Evolutionary conservation across 1,140 invertebrate species (phyloP), one percentile per base, ranked within the genome.

Genomic region (Propsilocerus akamusi): DNA sequence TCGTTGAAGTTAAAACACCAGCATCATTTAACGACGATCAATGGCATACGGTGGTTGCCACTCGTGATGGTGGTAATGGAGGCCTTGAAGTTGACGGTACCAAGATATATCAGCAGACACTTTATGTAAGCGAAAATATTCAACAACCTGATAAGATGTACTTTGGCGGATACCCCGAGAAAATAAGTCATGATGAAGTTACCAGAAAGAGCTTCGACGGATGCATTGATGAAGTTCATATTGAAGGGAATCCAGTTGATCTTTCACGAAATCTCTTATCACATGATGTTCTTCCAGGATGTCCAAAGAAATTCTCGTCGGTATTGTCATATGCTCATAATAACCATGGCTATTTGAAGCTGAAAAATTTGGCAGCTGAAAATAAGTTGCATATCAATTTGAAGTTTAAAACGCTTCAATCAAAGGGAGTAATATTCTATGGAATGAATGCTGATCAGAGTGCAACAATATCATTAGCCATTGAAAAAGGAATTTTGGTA

Each of bases 131-230:
- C 59, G 56, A 58, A 58, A 61, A 67, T 56, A 53, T 89, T 60
- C 58, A 70, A 8, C 63, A 73, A 34, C 63, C 71, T 48, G 72
- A 86, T 59, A 63, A 78, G 12, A 80, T 97, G 57, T 95, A 83
- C 64, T 83, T 98, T 54, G 94, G 94, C 53, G 94, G 92, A 2
- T 85, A 82, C 65, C 81, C 82, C 0, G 69, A 72, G 3, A 71
- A 73, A n/a, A 81, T 80, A 56, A 67, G 71, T 22, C 79, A 78
- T 47, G 61, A 67, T 11, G 71, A 77, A 26, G 78, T 86, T 0
- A 79, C 77, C 0, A 76, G 74, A 41, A 65, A 73, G 23, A 85
- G 85, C 48, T 97, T 97, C 63, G 90, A 95, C 58, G 95, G 95
- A 4, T 99, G 95, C 61, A 85, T 99, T 32, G 78, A 88, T 56